Conservation (phyloP, 1,140 invertebrate species). For the Melitaea cinxia region DNA sequence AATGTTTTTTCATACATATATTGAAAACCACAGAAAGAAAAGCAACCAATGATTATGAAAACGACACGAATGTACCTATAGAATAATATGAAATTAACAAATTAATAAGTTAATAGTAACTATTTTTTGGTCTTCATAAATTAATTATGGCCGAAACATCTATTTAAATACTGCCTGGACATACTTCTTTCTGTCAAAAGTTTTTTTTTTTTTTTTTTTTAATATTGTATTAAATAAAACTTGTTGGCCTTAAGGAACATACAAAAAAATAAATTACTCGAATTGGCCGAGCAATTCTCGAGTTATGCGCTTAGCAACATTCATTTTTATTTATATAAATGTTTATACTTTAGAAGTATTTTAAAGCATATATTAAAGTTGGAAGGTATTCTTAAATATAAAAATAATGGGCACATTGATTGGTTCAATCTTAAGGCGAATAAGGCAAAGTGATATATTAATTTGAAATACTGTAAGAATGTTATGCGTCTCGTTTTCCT, state of each 20-base stretch:
- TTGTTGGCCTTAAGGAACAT: no score
- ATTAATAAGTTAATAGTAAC: background rate
- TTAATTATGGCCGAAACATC: no score
- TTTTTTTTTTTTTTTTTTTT: no score
- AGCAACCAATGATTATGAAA: background rate
- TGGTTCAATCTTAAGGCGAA: background rate
- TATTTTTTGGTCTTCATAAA: no score
- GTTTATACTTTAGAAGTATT: background rate
- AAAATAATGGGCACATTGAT: background rate
- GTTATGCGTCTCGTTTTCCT: background rate
- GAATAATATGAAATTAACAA: background rate
- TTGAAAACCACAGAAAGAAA: background rate
- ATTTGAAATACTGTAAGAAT: slow-evolving; percentile 16
- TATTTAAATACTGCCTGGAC: no score
- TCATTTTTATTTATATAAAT: no score
- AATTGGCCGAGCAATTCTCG: no score
- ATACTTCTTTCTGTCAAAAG: no score
- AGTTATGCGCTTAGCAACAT: no score
- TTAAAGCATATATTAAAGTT: background rate
- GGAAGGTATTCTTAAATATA: background rate
- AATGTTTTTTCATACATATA: background rate
- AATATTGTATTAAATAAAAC: no score
- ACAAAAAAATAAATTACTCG: background rate
- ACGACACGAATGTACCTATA: background rate
- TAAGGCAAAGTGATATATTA: no score